Evolutionary conservation across 2,888 invertebrate genomes (phyloP).

Genomic region (Standfussiana lucernea): DNA sequence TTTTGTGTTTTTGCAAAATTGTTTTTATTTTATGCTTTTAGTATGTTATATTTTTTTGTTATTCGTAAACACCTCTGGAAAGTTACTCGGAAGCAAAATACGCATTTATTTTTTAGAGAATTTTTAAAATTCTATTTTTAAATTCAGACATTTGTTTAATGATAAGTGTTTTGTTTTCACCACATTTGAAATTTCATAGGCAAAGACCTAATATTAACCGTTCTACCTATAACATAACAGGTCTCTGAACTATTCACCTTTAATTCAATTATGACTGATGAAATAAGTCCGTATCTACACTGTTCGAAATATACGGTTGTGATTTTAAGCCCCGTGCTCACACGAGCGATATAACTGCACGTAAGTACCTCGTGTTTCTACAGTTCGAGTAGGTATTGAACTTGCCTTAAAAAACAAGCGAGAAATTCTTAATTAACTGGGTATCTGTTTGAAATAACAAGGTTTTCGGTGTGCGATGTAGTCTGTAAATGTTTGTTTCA

Average conservation of each 20-base stretch:
- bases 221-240: not conserved
- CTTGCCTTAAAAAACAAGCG: constrained; percentile 25
- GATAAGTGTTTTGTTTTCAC: too few species aligned
- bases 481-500: not conserved
- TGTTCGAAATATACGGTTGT: constrained; percentile 33
- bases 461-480: not conserved
- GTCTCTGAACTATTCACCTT: not conserved
- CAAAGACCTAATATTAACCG: too few species aligned
- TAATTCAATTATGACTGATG: constrained; percentile 18
- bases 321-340: constrained; percentile 41
- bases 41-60: too few species aligned
- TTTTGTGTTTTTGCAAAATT: too few species aligned
- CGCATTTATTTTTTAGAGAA: too few species aligned
- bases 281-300: constrained; percentile 4
- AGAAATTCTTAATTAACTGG: not conserved
- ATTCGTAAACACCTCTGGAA: too few species aligned
- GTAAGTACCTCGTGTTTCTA: not conserved
- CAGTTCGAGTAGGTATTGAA: constrained; percentile 7
- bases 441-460: constrained; percentile 1
- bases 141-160: too few species aligned
- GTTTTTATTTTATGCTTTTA: too few species aligned
- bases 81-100: too few species aligned
- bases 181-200: too few species aligned
- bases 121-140: too few species aligned
- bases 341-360: constrained; percentile 21